Evolutionary conservation across 2,888 invertebrate genomes (phyloP).

Genomic region (Acleris cristana): DNA sequence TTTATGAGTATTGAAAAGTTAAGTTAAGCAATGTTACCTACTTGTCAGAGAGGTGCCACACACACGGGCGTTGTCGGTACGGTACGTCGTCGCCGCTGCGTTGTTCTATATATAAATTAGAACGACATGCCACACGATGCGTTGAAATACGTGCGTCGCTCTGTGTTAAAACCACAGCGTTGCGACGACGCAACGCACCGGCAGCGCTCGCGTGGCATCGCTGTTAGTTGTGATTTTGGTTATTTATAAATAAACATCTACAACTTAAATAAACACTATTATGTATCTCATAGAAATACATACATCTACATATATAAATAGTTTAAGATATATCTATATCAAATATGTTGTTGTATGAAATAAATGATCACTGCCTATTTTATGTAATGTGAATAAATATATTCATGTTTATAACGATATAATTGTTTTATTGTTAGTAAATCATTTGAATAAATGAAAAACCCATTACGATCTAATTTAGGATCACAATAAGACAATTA

Average conservation of each 20-base stretch:
- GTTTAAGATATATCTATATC: conserved; percentile 10
- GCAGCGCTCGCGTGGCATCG: too few relatives aligned
- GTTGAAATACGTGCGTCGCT: too few relatives aligned
- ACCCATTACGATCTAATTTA: background rate
- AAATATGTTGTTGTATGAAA: conserved; percentile 8
- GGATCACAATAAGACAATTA: conserved; percentile 1
- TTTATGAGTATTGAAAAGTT: too few relatives aligned
- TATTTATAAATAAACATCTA: background rate
- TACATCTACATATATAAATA: conserved; percentile 1
- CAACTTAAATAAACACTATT: background rate
- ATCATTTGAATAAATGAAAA: background rate
- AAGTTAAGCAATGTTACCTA: too few relatives aligned
- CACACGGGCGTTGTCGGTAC: too few relatives aligned
- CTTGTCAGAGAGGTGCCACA: too few relatives aligned
- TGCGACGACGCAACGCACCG: too few relatives aligned
- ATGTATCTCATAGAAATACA: conserved; percentile 2
- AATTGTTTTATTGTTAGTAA: conserved; percentile 25
- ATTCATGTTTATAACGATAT: conserved; percentile 26
- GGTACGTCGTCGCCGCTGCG: too few relatives aligned
- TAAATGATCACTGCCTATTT: conserved; percentile 33
- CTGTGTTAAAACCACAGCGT: too few relatives aligned
- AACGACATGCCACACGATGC: too few relatives aligned
- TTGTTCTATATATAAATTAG: too few relatives aligned
- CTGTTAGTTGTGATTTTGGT: too few relatives aligned
- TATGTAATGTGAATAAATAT: conserved; percentile 26